Evolutionary conservation across 2,113 vertebrate species (phyloP), one percentile per base, ranked within the genome.

Genomic region (Myotis yumanensis): DNA sequence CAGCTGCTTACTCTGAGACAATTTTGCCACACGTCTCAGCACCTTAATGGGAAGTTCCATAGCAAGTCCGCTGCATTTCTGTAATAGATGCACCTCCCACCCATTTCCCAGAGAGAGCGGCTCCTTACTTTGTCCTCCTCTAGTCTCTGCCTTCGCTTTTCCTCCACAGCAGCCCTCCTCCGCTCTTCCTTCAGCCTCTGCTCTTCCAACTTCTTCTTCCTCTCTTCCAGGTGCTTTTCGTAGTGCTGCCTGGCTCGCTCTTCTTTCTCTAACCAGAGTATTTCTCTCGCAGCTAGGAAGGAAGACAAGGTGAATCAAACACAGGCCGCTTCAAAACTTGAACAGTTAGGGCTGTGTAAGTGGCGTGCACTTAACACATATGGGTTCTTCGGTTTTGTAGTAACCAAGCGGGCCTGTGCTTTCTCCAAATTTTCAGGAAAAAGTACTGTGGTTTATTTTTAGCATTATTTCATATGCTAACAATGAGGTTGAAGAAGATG

Each of bases 191-290:
- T 99, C 28, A 98, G 23, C 90, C 99, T 98, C 97, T 99, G 99
- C 88, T 99, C 99, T 95, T 99, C 99, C 43, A 99, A 92, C 89
- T 97, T 99, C 97, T 98, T 99, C 96, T 92, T 99, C 86, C 99
- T 98, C 64, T 99, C 99, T 95, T 99, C 99, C 94, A 99, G 93
- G 82, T 99, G 99, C 93, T 98, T 99, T 96, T 99, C 99, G 75
- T 99, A 99, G 97, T 99, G 98, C 93, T 99, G 99, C 95, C 98
- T 97, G 71, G 99, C 99, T 51, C 99, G 98, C 96, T 99, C 98
- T 96, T 99, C 99, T 77, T 98, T 98, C 75, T 99, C 99, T 95
- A 99, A 96, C 99, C 99, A 99, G 85, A 99, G n/a, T 0, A 98
- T 98, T 97, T 99, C 99, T 97, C 99, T 99, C 8, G 97, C 97